phyloP scores from a whole-genome alignment of 64 coral and sea anemone genomes.

The Pocillopora damicornis region DNA sequence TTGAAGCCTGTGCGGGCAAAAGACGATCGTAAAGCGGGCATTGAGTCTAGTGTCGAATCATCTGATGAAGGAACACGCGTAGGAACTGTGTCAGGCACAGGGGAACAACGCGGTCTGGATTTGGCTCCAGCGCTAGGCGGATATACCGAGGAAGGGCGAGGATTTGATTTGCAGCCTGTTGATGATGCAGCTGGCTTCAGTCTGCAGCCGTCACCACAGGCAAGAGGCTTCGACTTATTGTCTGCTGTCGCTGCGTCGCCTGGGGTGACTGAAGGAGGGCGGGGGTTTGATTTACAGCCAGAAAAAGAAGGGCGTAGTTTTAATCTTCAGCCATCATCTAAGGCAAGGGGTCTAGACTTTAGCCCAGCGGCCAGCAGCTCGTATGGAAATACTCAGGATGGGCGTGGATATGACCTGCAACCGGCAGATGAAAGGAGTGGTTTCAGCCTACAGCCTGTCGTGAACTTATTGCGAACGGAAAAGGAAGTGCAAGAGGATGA shows the following conservation, averaged over 20 bases:
- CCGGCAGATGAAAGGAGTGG: constrained; percentile 34
- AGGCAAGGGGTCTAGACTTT: constrained; percentile 43
- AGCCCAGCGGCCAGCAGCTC: not conserved
- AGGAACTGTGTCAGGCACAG: not conserved
- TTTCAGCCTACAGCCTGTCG: constrained; percentile 75
- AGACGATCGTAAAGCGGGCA: not conserved
- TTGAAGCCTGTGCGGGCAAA: not conserved
- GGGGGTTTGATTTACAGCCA: constrained; percentile 30
- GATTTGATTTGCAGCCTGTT: constrained; percentile 37
- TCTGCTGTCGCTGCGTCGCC: not conserved
- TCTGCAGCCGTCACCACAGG: constrained; percentile 15
- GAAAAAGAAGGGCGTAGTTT: not conserved
- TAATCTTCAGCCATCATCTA: constrained; percentile 15
- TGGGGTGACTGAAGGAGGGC: not conserved
- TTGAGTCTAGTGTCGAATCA: not conserved
- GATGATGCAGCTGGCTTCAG: constrained; percentile 7
- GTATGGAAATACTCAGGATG: not conserved
- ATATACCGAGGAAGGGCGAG: not conserved
- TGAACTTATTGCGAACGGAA: constrained; percentile 36
- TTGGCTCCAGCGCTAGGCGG: not conserved
- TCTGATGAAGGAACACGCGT: not conserved
- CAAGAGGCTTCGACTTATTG: constrained; percentile 40
- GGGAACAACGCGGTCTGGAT: not conserved
- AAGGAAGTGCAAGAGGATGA: not conserved
- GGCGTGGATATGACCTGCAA: constrained; percentile 46